Percentiles rank a stretch among this genome's conserved stretches.
These are phyloP conservation scores for Ciconia boyciana DNA, from an alignment of 2,113 vertebrate species.

Conservation along the genomic window DNA sequence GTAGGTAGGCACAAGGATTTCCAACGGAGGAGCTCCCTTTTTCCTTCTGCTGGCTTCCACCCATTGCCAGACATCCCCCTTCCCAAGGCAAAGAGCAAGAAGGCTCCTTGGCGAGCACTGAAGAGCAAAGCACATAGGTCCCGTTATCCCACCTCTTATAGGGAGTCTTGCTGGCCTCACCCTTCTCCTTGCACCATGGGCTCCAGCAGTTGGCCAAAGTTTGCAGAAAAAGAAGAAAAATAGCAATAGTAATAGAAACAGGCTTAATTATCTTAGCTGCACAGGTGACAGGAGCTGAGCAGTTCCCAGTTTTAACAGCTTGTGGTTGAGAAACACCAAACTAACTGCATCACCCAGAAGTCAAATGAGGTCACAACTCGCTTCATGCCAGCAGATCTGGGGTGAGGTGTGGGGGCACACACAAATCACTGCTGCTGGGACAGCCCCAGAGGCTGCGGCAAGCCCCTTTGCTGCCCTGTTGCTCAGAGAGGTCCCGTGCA, in stretches of 20 bases:
- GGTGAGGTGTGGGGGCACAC: neutral
- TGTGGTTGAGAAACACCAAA: constrained; percentile 33
- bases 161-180: neutral
- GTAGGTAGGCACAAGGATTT: neutral
- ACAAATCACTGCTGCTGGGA: fast-evolving
- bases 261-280: neutral
- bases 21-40: neutral
- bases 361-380: constrained; percentile 25
- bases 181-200: neutral
- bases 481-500: neutral
- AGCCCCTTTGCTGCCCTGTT: fast-evolving
- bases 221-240: constrained; percentile 2
- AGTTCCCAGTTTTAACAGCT: constrained; percentile 36
- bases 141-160: neutral
- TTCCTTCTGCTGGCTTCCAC: neutral
- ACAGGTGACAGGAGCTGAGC: constrained; percentile 41
- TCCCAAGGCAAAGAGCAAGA: neutral
- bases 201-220: neutral
- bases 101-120: neutral
- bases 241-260: neutral
- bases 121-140: neutral
- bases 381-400: neutral
- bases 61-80: neutral
- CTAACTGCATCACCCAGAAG: constrained; percentile 5
- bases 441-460: fast-evolving